Base-by-base conservation (phyloP, 2,797 vertebrate genomes). In the Chelmon rostratus region DNA sequence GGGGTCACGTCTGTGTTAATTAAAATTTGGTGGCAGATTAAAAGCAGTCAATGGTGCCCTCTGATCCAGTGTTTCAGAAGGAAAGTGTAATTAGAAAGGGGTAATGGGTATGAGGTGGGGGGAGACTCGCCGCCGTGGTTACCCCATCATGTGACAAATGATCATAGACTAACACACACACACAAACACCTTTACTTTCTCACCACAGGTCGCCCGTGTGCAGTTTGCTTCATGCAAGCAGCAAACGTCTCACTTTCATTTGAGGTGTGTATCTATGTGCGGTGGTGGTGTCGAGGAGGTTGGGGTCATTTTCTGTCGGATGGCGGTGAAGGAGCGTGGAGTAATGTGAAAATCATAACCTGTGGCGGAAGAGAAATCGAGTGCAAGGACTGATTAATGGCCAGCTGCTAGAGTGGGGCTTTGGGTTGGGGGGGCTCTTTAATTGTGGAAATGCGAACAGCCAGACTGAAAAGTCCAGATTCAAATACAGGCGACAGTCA, bases 11-110 rank as follows among this genome's bases (percentile, higher is more conserved):
- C 89, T 78, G 93, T 94, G 93, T 94, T 94, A 94, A 94, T 95
- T 94, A 94, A 94, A 95, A 92, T 94, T 89, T 90, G 90, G 92
- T 89, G 88, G 86, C 66, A 88, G 94, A 95, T 94, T 94, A 94
- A 94, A 93, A 92, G 92, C 91, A 93, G 94, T 94, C 91, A 92
- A 92, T 92, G 92, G 89, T 83, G 91, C 91, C 91, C 93, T 92
- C 86, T 94, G 94, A 94, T 93, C 92, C 88, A 88, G 78, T 80
- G 88, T 93, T 93, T 93, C 90, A 91, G 84, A 88, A 82, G 88
- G 87, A 95, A 94, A 91, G 91, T 92, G 91, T 93, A 94, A 94
- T 95, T 94, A 93, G 87, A 92, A 92, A 83, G 87, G 91, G 89
- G 94, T 93, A 94, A 93, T 86, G 88, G 86, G 85, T 81, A 86